Percentiles rank a stretch among this genome's conserved stretches.
Evolutionary conservation across 2,797 vertebrate species (phyloP).

Genomic region (Ciconia nigra): DNA sequence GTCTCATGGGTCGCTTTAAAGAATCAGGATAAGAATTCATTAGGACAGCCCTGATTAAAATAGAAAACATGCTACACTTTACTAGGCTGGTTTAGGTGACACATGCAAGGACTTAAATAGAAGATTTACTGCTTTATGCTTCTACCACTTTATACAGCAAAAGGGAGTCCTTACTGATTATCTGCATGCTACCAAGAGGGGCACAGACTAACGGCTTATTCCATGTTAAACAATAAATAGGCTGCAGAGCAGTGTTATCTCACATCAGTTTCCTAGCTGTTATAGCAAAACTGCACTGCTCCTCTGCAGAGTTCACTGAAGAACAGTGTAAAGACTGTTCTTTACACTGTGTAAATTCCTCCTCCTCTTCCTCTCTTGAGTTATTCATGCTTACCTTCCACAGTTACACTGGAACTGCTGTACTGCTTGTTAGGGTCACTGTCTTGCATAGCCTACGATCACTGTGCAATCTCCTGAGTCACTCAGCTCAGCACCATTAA

Average conservation of each 20-base stretch:
- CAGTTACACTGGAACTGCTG: slow-evolving; percentile 56
- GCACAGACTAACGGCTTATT: background rate
- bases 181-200: background rate
- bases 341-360: background rate
- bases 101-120: background rate
- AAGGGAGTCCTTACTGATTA: background rate
- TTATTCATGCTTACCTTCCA: slow-evolving; percentile 57
- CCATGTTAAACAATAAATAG: background rate
- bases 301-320: background rate
- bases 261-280: background rate
- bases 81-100: background rate
- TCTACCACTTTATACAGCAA: background rate
- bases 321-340: background rate
- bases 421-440: slow-evolving; percentile 63
- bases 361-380: background rate
- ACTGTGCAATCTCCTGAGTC: slow-evolving; percentile 57
- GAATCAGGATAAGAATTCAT: background rate
- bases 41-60: background rate
- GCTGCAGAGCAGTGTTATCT: background rate
- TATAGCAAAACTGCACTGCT: background rate
- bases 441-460: slow-evolving; percentile 52
- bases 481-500: slow-evolving; percentile 66
- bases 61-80: background rate
- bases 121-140: background rate
- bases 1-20: background rate